These are phyloP conservation scores for Urophycis tenuis DNA, from an alignment of 2,797 vertebrate species.

Conservation along the genomic window DNA sequence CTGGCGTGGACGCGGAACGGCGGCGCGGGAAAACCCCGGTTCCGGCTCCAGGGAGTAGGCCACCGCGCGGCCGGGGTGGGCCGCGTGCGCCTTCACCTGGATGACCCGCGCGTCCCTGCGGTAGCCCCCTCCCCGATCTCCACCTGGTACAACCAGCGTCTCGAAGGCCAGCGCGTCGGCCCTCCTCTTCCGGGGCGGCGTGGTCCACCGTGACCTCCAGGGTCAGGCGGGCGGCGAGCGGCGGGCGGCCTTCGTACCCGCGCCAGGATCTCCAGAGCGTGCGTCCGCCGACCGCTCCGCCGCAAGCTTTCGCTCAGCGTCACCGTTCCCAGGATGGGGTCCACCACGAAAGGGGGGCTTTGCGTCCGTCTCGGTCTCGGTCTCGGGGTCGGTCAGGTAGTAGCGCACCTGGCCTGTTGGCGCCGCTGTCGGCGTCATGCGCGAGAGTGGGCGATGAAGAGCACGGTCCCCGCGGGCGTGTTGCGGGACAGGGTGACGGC, in stretches of 20 bases:
- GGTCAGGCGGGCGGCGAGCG: conserved; percentile 65
- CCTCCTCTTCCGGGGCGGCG: conserved; percentile 29
- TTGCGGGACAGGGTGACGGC: conserved; percentile 66
- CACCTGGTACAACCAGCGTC: conserved; percentile 80
- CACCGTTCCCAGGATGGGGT: conserved; percentile 71
- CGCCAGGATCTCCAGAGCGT: conserved; percentile 71
- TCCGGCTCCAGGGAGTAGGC: conserved; percentile 70
- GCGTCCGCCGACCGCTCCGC: conserved; percentile 36
- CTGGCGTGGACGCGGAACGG: conserved; percentile 73
- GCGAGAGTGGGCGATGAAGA: conserved; percentile 84
- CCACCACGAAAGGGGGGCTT: conserved; percentile 67
- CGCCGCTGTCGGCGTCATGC: conserved; percentile 79
- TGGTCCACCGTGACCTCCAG: conserved; percentile 70
- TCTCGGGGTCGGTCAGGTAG: conserved; percentile 43
- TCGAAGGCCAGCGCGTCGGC: conserved; percentile 76
- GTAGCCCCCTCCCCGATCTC: conserved; percentile 82
- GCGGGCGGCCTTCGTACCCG: conserved; percentile 75
- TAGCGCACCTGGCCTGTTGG: conserved; percentile 79
- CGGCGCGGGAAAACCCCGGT: conserved; percentile 48
- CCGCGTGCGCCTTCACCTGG: conserved; percentile 71
- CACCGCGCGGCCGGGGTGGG: conserved; percentile 30
- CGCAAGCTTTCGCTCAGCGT: conserved; percentile 70
- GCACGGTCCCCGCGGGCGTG: conserved; percentile 72
- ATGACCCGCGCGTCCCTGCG: conserved; percentile 68
- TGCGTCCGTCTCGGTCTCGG: conserved; percentile 19